phyloP scores from a whole-genome alignment of 2,888 invertebrate species.

The Phalangium opilio region DNA sequence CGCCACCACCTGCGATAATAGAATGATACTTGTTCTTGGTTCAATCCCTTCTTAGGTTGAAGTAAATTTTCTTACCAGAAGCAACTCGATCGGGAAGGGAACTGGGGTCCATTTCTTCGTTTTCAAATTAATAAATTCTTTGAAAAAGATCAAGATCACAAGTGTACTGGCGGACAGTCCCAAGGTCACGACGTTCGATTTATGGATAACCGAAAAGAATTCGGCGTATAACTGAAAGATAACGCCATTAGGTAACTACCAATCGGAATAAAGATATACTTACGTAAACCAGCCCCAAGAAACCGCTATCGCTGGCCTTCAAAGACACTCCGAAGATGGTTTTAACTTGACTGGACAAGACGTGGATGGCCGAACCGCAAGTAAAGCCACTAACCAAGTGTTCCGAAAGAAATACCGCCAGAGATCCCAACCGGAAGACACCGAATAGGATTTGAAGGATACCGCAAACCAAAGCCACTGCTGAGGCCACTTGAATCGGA shows the following conservation, averaged over 20 bases:
- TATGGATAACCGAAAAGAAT: neutral
- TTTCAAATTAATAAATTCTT: neutral
- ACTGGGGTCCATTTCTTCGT: neutral
- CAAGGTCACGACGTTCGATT: neutral
- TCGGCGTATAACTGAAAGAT: neutral
- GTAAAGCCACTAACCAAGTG: conserved; percentile 21
- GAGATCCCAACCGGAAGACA: conserved; percentile 23
- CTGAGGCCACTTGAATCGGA: neutral
- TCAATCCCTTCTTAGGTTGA: too few species aligned
- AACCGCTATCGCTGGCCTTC: too few species aligned
- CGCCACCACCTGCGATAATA: too few species aligned
- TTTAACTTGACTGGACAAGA: conserved; percentile 8
- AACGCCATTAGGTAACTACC: too few species aligned
- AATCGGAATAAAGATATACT: too few species aligned
- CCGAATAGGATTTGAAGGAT: conserved; percentile 20
- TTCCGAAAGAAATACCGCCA: conserved; percentile 25
- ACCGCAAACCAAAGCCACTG: neutral
- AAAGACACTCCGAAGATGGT: conserved; percentile 4
- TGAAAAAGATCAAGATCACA: neutral
- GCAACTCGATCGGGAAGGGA: neutral
- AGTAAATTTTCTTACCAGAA: conserved; percentile 1
- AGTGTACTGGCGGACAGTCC: neutral
- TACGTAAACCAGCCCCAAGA: too few species aligned
- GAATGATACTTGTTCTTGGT: too few species aligned
- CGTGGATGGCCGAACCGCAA: conserved; percentile 7